phyloP scores from a whole-genome alignment of 2,888 invertebrate species.

The Mesochorus sp. region DNA sequence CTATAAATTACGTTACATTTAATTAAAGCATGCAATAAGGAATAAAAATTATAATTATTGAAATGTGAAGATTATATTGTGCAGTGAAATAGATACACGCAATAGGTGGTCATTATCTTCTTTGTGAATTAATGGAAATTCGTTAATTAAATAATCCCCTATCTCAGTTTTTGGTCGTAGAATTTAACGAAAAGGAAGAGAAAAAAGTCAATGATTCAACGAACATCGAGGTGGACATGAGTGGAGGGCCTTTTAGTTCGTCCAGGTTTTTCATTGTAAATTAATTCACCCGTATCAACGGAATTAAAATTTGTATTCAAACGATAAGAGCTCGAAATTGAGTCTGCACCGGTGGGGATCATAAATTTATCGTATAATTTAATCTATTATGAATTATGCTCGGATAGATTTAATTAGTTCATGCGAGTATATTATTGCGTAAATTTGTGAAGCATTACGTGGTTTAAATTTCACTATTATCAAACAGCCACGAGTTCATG shows the following conservation, averaged over 20 bases:
- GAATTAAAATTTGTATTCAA: neutral
- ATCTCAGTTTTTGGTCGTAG: neutral
- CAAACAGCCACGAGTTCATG: no score
- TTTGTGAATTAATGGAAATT: constrained; percentile 42
- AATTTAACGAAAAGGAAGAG: neutral
- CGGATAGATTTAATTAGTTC: constrained; percentile 21
- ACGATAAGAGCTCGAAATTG: constrained; percentile 26
- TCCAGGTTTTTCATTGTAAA: neutral
- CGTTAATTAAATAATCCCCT: constrained; percentile 44
- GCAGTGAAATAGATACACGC: neutral
- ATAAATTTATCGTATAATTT: constrained; percentile 17
- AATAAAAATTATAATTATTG: neutral
- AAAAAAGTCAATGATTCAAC: neutral
- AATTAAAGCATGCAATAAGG: no score
- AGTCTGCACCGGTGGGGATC: neutral
- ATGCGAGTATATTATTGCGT: neutral
- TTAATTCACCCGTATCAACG: neutral
- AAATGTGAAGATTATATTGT: neutral
- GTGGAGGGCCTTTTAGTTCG: neutral
- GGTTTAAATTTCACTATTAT: no score
- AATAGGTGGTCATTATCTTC: neutral
- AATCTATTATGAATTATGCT: neutral
- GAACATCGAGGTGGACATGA: neutral
- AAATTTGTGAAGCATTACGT: no score
- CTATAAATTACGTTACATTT: neutral